A percentile compares a stretch with the other conserved stretches of the same genome.
phyloP scores from a whole-genome alignment of 2,888 invertebrate genomes.

The Steinernema hermaphroditum region DNA sequence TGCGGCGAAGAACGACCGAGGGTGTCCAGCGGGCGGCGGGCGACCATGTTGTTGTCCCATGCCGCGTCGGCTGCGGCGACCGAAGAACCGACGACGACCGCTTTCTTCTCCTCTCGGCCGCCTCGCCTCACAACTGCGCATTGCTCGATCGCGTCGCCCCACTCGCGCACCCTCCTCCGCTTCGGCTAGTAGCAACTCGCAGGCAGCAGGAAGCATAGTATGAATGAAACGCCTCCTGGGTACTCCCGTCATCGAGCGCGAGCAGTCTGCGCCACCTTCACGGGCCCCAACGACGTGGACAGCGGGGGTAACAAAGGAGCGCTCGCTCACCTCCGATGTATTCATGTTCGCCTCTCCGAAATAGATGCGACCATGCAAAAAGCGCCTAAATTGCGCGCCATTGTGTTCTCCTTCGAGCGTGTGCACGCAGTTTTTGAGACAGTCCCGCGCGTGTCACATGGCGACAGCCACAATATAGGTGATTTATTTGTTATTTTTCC shows the following conservation, averaged over 20 bases:
- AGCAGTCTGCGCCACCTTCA: constrained; percentile 6
- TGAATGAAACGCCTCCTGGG: constrained; percentile 26
- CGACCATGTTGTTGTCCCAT: constrained; percentile 30
- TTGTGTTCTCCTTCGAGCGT: constrained; percentile 12
- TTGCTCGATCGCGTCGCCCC: constrained; percentile 1
- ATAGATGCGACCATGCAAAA: constrained; percentile 20
- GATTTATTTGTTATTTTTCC: constrained; percentile 14
- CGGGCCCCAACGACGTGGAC: constrained; percentile 4
- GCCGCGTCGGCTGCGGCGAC: constrained; percentile 13
- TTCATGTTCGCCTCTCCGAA: not conserved
- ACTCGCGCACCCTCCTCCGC: constrained; percentile 28
- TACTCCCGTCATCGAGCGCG: constrained; percentile 13
- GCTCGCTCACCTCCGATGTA: too few species aligned
- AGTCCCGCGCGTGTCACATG: constrained; percentile 19
- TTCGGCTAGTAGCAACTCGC: constrained; percentile 3
- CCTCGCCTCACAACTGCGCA: constrained; percentile 29
- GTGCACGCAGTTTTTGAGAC: constrained; percentile 17
- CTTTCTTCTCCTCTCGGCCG: not conserved
- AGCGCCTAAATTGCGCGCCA: constrained; percentile 22
- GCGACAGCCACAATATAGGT: not conserved
- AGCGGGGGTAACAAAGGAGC: not conserved
- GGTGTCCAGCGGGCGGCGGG: constrained; percentile 12
- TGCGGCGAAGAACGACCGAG: not conserved
- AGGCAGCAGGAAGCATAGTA: constrained; percentile 23
- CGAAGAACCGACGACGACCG: not conserved